These are phyloP conservation scores for Crocidura indochinensis DNA, from an alignment of 2,797 vertebrate genomes.

Conservation along the genomic window DNA sequence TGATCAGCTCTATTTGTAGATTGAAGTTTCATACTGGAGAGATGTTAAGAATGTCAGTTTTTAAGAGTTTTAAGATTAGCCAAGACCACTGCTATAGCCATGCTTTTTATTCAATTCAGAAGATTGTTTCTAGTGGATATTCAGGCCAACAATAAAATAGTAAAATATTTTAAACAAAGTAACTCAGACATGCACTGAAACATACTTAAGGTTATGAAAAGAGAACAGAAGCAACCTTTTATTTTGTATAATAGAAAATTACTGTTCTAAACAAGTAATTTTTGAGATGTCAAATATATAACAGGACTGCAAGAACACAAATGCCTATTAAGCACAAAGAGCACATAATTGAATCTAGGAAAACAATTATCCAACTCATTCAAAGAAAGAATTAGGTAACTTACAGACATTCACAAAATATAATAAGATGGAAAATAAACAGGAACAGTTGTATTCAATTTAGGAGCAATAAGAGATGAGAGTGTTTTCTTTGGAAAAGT, in stretches of 20 bases:
- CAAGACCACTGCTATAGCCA: conserved; percentile 6
- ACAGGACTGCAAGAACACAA: not conserved
- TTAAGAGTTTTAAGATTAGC: conserved; percentile 18
- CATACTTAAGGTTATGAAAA: conserved; percentile 54
- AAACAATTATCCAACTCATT: conserved; percentile 55
- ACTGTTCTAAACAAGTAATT: conserved; percentile 41
- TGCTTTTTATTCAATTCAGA: conserved; percentile 53
- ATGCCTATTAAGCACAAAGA: conserved; percentile 18
- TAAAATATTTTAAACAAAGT: conserved; percentile 52
- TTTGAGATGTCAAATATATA: conserved; percentile 9
- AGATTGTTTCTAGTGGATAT: not conserved
- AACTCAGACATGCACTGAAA: conserved; percentile 45
- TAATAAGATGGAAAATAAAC: conserved; percentile 28
- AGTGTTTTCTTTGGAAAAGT: conserved; percentile 15
- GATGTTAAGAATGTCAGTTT: conserved; percentile 17
- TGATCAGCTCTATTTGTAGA: conserved; percentile 64
- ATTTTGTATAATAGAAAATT: conserved; percentile 46
- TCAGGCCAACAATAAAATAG: not conserved
- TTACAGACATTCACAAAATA: conserved; percentile 24
- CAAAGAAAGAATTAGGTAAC: conserved; percentile 60
- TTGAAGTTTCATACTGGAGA: conserved; percentile 48
- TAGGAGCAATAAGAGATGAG: not conserved
- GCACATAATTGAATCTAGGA: conserved; percentile 54
- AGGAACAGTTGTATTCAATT: conserved; percentile 34
- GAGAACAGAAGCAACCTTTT: not conserved